Percentiles rank a stretch among this genome's conserved stretches.
Conservation (phyloP, 2,113 vertebrate genomes). For the Pygoscelis adeliae region DNA sequence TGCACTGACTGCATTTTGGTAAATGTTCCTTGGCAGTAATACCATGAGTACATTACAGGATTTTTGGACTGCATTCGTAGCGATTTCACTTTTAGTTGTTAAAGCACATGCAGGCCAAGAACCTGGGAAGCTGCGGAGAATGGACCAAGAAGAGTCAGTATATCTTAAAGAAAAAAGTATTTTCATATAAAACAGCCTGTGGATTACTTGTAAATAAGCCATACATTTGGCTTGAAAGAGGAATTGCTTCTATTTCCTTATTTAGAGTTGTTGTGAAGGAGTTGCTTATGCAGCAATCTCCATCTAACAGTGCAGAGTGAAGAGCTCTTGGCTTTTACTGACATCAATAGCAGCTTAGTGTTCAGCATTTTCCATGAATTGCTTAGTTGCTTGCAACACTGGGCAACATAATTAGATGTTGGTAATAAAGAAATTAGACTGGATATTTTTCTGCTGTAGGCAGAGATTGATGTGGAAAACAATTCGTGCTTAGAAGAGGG, state of each 20-base stretch:
- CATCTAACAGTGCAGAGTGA: not conserved
- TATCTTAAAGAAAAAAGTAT: not conserved
- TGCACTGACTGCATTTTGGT: slow-evolving; percentile 7
- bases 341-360: not conserved
- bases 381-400: not conserved
- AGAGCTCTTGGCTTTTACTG: slow-evolving; percentile 2
- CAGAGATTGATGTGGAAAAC: not conserved
- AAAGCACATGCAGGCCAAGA: not conserved
- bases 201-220: slow-evolving; percentile 14
- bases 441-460: not conserved
- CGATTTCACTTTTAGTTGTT: not conserved
- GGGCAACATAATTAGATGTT: not conserved
- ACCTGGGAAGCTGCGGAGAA: not conserved
- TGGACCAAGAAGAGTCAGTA: not conserved
- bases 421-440: not conserved
- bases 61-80: not conserved
- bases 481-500: not conserved
- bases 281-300: not conserved
- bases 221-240: not conserved
- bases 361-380: not conserved
- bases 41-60: not conserved
- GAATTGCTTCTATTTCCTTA: slow-evolving; percentile 10
- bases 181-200: not conserved
- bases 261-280: slow-evolving; percentile 2
- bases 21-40: slow-evolving; percentile 8